Conservation (phyloP, 1,140 invertebrate genomes). For the Drosophila rufa region DNA sequence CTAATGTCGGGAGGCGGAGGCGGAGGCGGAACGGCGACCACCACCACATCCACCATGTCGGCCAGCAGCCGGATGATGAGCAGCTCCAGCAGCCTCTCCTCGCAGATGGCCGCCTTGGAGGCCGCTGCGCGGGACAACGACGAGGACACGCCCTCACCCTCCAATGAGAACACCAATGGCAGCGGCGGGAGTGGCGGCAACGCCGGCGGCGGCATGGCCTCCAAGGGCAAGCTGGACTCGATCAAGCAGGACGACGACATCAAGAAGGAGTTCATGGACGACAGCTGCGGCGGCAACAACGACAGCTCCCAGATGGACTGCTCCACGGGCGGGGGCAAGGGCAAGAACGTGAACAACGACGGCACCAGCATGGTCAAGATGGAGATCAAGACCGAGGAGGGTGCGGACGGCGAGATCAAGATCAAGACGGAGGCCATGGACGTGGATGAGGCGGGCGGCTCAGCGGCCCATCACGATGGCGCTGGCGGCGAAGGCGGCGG, state of each 20-base stretch:
- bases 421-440: conserved; percentile 85
- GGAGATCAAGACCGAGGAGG: conserved; percentile 86
- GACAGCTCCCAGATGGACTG: conserved; percentile 85
- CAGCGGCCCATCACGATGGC: conserved; percentile 18
- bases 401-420: conserved; percentile 61
- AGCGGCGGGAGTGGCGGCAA: conserved; percentile 59
- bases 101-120: conserved; percentile 90
- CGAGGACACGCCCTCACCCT: conserved; percentile 89
- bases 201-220: conserved; percentile 68
- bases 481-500: conserved; percentile 34
- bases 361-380: conserved; percentile 87
- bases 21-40: conserved; percentile 11
- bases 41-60: conserved; percentile 36
- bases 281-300: conserved; percentile 82
- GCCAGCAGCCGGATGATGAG: conserved; percentile 62
- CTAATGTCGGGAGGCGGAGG: conserved; percentile 46
- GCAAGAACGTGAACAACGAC: conserved; percentile 89
- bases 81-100: conserved; percentile 86
- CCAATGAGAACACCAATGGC: conserved; percentile 80
- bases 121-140: conserved; percentile 88
- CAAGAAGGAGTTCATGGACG: conserved; percentile 88
- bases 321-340: conserved; percentile 85
- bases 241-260: conserved; percentile 89
- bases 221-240: conserved; percentile 88
- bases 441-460: conserved; percentile 65